A percentile compares a stretch with the other conserved stretches of the same genome.
These are phyloP conservation scores for Penaeus indicus DNA, from an alignment of 1,140 invertebrate species.

Conservation along the genomic window DNA sequence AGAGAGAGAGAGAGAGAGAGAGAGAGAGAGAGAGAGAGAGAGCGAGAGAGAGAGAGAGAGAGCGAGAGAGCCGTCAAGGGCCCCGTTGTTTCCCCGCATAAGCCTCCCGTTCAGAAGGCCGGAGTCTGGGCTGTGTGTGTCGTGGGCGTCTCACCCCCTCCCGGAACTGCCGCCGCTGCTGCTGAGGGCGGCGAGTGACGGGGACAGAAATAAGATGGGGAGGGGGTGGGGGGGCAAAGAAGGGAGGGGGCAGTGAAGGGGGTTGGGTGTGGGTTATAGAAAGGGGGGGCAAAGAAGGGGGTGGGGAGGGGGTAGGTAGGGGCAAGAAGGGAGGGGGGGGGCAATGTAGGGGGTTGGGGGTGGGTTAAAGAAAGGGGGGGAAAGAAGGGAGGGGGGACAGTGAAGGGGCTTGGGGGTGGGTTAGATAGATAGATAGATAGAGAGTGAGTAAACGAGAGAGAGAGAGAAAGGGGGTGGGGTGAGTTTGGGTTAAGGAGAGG, in stretches of 20 bases:
- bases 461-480: neutral
- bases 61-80: neutral
- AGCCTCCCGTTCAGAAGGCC: too few species aligned
- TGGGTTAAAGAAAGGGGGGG: neutral
- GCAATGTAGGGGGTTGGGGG: neutral
- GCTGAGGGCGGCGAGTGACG: too few species aligned
- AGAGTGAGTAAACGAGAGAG: neutral
- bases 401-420: neutral
- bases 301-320: neutral
- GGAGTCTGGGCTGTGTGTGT: too few species aligned
- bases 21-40: neutral
- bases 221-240: too few species aligned
- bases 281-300: neutral
- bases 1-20: slow-evolving; percentile 3
- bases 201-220: neutral
- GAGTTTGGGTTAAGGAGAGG: neutral
- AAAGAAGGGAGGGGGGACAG: neutral
- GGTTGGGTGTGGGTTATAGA: too few species aligned
- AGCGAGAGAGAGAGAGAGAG: slow-evolving; percentile 14
- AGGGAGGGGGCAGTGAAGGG: too few species aligned
- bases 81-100: too few species aligned
- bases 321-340: neutral
- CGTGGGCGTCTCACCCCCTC: too few species aligned
- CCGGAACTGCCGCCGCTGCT: too few species aligned
- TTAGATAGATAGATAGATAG: neutral